phyloP scores from a whole-genome alignment of 2,113 vertebrate genomes.

The Elaphurus davidianus region DNA sequence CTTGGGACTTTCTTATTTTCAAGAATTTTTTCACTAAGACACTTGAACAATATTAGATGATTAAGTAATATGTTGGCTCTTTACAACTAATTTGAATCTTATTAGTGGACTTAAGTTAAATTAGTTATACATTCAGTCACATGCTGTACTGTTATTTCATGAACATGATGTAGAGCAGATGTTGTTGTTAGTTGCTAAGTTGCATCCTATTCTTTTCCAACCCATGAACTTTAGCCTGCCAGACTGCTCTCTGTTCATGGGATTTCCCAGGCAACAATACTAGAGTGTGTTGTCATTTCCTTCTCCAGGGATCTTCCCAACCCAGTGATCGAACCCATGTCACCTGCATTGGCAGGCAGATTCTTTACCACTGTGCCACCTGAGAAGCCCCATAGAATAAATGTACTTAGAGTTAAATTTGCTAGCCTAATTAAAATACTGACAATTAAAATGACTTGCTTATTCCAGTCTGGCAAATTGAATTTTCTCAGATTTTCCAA shows the following conservation, averaged over 20 bases:
- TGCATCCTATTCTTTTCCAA: background rate
- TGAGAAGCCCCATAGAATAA: background rate
- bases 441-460: conserved; percentile 13
- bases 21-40: background rate
- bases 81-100: background rate
- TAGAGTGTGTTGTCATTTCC: background rate
- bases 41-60: background rate
- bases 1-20: background rate
- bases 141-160: background rate
- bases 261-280: background rate
- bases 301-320: background rate
- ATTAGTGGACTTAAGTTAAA: background rate
- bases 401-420: background rate
- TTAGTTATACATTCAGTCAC: conserved; percentile 20
- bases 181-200: background rate
- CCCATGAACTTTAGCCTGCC: background rate
- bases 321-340: background rate
- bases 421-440: conserved; percentile 32
- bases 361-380: background rate
- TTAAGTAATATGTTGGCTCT: conserved; percentile 25
- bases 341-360: background rate
- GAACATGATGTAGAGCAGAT: conserved; percentile 20
- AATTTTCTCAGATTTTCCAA: conserved; percentile 48
- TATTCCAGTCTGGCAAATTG: conserved; percentile 41
- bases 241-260: background rate